Base-by-base conservation (phyloP, 2,888 invertebrate species). In the Venusia cambrica region DNA sequence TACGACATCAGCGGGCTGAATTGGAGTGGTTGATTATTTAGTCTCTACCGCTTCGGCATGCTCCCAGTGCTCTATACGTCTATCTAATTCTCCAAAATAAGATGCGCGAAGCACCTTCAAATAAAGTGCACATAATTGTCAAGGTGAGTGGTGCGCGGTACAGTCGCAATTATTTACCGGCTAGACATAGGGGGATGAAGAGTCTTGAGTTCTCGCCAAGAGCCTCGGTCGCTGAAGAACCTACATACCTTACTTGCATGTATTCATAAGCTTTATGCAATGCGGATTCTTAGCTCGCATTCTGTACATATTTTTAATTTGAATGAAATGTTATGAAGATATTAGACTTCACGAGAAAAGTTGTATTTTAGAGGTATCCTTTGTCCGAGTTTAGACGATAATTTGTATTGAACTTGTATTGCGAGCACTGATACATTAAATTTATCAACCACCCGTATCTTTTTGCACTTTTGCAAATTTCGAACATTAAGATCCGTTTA, bases 121-220 rank as follows among this genome's bases (percentile, higher is more conserved):
- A 74, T 74, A 74, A 79, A 81, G 74, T 75, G 73, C 73, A 70
- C 62, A 63, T 81, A 81, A 83, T 81, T 77, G 80, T 79, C 62
- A 70, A 73, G 74, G 72, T 65, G 68, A 73, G 73, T 71, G 66
- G 63, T 63, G 65, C 59, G 63, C 59, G 64, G 70, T 70, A 68
- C 72, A 63, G 72, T 65, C 62, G 77, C 75, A 80, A 81, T 83
- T 81, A 79, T 78, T 79, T 79, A 76, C 76, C 58, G 69, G 63
- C 73, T 74, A 76, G 78, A 81, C 83, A 71, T 73, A 73, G 74
- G 79, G 79, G 73, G 64, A 72, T 73, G 75, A 65, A 81, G 83
- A 65, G 72, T 62, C 73, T 79, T 73, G 77, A 77, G 71, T 42
- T 50, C 51, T 55, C 59, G 73, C 75, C 71, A 73, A 79, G 76